Evolutionary conservation across 2,113 vertebrate genomes (phyloP).

Genomic region (Triplophysa dalaica): DNA sequence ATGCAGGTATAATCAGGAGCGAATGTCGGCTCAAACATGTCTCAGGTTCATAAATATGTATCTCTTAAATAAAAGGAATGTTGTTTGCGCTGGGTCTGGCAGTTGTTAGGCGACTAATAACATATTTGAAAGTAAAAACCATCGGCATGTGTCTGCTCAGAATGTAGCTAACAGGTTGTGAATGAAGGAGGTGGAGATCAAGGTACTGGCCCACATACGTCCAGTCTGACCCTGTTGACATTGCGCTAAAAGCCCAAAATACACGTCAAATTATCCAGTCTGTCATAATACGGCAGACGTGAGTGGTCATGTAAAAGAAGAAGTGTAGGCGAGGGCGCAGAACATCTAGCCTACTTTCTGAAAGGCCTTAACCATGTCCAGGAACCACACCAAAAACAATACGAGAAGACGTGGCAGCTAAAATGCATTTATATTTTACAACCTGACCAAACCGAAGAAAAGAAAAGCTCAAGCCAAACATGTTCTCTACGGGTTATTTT

Average conservation of each 20-base stretch:
- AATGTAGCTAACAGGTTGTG: constrained; percentile 41
- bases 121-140: constrained; percentile 59
- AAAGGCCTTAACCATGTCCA: neutral
- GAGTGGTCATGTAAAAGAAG: neutral
- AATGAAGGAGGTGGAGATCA: constrained; percentile 54
- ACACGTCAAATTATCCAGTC: constrained; percentile 56
- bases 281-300: constrained; percentile 11
- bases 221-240: constrained; percentile 61
- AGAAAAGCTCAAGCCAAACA: too few species aligned
- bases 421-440: too few species aligned
- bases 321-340: neutral
- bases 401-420: too few species aligned
- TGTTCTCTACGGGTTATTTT: too few species aligned
- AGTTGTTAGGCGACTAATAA: constrained; percentile 62
- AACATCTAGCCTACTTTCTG: neutral
- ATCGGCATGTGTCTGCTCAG: constrained; percentile 45
- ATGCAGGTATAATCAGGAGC: constrained; percentile 61
- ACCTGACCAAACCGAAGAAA: too few species aligned
- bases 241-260: constrained; percentile 52
- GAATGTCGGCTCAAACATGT: constrained; percentile 63
- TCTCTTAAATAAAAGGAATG: constrained; percentile 50
- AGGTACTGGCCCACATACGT: constrained; percentile 64
- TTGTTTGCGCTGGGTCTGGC: constrained; percentile 22
- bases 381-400: neutral
- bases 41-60: constrained; percentile 70